phyloP scores from a whole-genome alignment of 2,113 vertebrate genomes.

The Hippocampus zosterae region DNA sequence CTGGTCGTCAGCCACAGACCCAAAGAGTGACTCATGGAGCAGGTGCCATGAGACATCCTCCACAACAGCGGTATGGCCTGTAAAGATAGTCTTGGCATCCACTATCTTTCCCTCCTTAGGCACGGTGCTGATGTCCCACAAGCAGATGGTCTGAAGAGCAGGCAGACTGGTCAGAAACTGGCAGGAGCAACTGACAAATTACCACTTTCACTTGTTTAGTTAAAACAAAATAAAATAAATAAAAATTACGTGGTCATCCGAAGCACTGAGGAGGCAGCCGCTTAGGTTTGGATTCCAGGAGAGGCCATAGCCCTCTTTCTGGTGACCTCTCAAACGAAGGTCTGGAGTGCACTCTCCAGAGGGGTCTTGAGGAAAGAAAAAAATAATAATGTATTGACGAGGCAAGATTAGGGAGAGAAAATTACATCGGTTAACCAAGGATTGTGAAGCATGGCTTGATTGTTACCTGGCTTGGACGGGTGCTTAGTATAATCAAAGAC shows the following conservation, averaged over 20 bases:
- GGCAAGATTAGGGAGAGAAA: not conserved
- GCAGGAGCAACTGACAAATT: not conserved
- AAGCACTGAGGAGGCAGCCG: constrained; percentile 93
- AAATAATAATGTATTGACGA: not conserved
- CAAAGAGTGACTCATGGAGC: constrained; percentile 92
- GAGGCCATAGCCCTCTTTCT: constrained; percentile 95
- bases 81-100: constrained; percentile 98
- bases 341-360: constrained; percentile 97
- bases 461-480: constrained; percentile 91
- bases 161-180: not conserved
- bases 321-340: constrained; percentile 90
- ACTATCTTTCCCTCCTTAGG: constrained; percentile 97
- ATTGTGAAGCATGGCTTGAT: not conserved
- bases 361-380: constrained; percentile 75
- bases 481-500: constrained; percentile 99
- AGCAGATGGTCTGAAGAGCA: constrained; percentile 85
- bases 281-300: constrained; percentile 98
- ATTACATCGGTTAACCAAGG: not conserved
- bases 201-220: not conserved
- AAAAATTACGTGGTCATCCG: constrained; percentile 89
- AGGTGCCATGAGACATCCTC: constrained; percentile 97
- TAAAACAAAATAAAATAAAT: not conserved
- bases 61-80: constrained; percentile 93
- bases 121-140: constrained; percentile 97
- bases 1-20: constrained; percentile 95